Conservation (phyloP, 2,888 invertebrate species). For the Muscina levida region DNA sequence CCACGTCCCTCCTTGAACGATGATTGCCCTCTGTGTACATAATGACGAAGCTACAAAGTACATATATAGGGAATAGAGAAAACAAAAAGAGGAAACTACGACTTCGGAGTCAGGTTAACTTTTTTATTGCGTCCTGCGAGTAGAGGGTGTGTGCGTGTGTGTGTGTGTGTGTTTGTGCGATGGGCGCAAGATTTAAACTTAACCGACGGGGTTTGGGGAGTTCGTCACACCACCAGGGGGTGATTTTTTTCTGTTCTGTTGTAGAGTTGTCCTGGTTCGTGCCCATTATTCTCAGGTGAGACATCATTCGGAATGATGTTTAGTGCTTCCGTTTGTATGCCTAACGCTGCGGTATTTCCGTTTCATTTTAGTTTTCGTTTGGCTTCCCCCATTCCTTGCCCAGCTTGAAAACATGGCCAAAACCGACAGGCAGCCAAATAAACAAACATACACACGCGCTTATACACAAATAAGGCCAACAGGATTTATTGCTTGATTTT, state of each 20-base stretch:
- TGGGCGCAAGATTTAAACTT: neutral
- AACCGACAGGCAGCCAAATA: neutral
- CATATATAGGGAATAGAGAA: conserved; percentile 1
- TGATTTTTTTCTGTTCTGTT: conserved; percentile 23
- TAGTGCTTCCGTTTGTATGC: conserved; percentile 63
- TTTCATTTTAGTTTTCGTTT: conserved; percentile 61
- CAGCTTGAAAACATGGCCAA: conserved; percentile 30
- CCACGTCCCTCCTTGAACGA: neutral
- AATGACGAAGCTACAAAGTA: neutral
- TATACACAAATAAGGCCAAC: neutral
- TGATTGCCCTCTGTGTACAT: neutral
- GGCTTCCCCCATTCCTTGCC: conserved; percentile 45
- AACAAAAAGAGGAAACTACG: conserved; percentile 26
- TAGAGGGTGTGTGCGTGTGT: conserved; percentile 16
- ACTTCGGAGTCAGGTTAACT: conserved; percentile 30
- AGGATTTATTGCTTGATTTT: conserved; percentile 9
- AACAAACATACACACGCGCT: neutral
- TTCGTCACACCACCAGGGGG: neutral
- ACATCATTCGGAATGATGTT: conserved; percentile 65
- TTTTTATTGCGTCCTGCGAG: conserved; percentile 15
- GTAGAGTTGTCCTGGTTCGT: conserved; percentile 14
- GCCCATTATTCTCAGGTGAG: conserved; percentile 51
- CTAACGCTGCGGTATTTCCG: conserved; percentile 68
- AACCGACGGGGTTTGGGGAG: neutral
- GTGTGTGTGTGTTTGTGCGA: neutral